Evolutionary conservation across 2,888 invertebrate species (phyloP).

Genomic region (Geotrupes spiniger): DNA sequence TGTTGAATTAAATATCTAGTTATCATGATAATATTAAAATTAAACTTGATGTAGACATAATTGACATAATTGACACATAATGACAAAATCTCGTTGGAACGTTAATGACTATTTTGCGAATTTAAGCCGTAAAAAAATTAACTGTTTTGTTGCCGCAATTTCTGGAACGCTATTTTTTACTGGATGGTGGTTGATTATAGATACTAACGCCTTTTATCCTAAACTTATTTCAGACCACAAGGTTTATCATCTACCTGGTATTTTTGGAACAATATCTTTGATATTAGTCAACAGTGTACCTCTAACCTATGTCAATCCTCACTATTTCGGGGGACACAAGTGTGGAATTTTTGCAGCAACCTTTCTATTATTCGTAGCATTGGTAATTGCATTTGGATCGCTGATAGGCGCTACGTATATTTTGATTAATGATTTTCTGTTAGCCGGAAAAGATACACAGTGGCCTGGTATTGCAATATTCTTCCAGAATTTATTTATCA

Average conservation of each 20-base stretch:
- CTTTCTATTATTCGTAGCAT: slow-evolving; percentile 31
- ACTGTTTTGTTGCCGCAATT: slow-evolving; percentile 26
- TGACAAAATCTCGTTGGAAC: too few relatives aligned
- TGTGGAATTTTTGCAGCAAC: slow-evolving; percentile 28
- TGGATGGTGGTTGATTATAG: slow-evolving; percentile 42
- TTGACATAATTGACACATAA: too few relatives aligned
- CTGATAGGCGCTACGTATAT: slow-evolving; percentile 36
- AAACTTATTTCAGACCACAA: slow-evolving; percentile 20
- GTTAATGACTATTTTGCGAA: slow-evolving; percentile 3
- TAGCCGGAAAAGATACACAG: slow-evolving; percentile 24
- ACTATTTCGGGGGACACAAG: slow-evolving; percentile 19
- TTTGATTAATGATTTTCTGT: slow-evolving; percentile 36
- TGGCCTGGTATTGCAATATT: slow-evolving; percentile 39
- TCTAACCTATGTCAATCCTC: slow-evolving; percentile 25
- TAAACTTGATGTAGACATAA: too few relatives aligned
- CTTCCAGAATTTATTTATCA: slow-evolving; percentile 36
- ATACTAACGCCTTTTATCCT: slow-evolving; percentile 27
- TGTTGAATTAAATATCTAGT: too few relatives aligned
- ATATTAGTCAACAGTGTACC: slow-evolving; percentile 34
- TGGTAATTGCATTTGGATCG: slow-evolving; percentile 37
- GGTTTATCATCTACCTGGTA: slow-evolving; percentile 34
- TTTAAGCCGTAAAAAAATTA: slow-evolving; percentile 21
- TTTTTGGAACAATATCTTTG: slow-evolving; percentile 32
- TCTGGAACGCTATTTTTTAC: slow-evolving; percentile 34
- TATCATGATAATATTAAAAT: too few relatives aligned